phyloP scores from a whole-genome alignment of 1,140 invertebrate genomes.

The Ceratina calcarata region DNA sequence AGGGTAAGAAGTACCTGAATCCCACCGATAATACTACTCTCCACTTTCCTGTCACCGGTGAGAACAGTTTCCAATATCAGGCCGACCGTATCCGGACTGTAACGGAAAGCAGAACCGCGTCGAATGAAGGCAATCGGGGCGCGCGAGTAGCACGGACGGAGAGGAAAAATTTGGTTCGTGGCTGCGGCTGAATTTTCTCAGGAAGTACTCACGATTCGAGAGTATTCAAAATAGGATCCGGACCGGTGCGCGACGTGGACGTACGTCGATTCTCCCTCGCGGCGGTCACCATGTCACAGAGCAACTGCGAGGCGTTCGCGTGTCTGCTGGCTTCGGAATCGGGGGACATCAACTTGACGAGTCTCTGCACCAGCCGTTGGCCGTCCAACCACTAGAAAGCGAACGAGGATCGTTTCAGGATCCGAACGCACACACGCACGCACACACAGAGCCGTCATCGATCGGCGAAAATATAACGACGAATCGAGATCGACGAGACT shows the following conservation, averaged over 20 bases:
- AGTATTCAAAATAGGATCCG: slow-evolving; percentile 85
- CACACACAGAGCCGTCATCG: no score
- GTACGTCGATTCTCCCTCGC: slow-evolving; percentile 85
- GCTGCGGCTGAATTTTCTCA: no score
- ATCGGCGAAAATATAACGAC: no score
- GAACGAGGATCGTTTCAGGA: neutral
- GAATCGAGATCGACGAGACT: no score
- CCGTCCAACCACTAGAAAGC: slow-evolving; percentile 91
- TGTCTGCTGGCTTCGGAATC: slow-evolving; percentile 87
- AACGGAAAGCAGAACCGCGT: slow-evolving; percentile 64
- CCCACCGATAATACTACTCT: slow-evolving; percentile 89
- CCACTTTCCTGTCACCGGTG: slow-evolving; percentile 82
- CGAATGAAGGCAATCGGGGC: no score
- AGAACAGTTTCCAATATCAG: slow-evolving; percentile 88
- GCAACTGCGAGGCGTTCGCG: slow-evolving; percentile 89
- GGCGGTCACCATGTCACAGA: slow-evolving; percentile 89
- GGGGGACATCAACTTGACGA: slow-evolving; percentile 90
- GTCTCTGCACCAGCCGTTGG: slow-evolving; percentile 90
- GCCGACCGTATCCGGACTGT: slow-evolving; percentile 84
- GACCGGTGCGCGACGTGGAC: slow-evolving; percentile 82
- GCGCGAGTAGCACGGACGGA: no score
- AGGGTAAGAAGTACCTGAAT: slow-evolving; percentile 89
- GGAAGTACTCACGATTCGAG: slow-evolving; percentile 90
- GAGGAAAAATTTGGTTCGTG: no score
- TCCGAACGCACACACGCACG: no score